phyloP scores from a whole-genome alignment of 2,888 invertebrate genomes.

The Nezara viridula region DNA sequence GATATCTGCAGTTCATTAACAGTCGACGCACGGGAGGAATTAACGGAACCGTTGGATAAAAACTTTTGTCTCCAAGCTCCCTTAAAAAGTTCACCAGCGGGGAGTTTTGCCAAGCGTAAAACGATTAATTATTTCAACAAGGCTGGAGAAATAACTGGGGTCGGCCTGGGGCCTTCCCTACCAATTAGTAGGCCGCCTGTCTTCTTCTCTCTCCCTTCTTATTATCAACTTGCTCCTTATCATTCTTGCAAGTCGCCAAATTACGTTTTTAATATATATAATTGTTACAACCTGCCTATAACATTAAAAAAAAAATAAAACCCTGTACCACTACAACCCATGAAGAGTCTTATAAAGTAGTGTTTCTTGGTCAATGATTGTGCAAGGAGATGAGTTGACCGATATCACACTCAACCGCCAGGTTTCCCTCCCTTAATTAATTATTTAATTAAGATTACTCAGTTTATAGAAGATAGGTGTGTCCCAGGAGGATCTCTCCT shows the following conservation, averaged over 20 bases:
- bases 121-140: conserved; percentile 58
- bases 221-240: neutral
- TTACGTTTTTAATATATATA: neutral
- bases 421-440: no score
- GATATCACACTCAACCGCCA: no score
- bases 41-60: conserved; percentile 44
- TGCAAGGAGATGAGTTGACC: no score
- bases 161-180: neutral
- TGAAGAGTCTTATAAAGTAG: no score
- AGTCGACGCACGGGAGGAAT: conserved; percentile 40
- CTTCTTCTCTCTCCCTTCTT: neutral
- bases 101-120: conserved; percentile 56
- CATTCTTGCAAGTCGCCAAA: neutral
- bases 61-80: conserved; percentile 48
- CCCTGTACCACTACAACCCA: no score
- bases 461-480: no score
- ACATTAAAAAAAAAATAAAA: no score
- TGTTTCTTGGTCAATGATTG: no score
- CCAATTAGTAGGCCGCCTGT: conserved; percentile 17
- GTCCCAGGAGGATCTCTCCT: no score
- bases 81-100: conserved; percentile 44
- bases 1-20: conserved; percentile 47
- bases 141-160: conserved; percentile 18
- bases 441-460: no score
- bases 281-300: neutral